Percentiles rank a stretch among this genome's conserved stretches.
Evolutionary conservation across 2,113 vertebrate species (phyloP).

Genomic region (Centrocercus urophasianus): DNA sequence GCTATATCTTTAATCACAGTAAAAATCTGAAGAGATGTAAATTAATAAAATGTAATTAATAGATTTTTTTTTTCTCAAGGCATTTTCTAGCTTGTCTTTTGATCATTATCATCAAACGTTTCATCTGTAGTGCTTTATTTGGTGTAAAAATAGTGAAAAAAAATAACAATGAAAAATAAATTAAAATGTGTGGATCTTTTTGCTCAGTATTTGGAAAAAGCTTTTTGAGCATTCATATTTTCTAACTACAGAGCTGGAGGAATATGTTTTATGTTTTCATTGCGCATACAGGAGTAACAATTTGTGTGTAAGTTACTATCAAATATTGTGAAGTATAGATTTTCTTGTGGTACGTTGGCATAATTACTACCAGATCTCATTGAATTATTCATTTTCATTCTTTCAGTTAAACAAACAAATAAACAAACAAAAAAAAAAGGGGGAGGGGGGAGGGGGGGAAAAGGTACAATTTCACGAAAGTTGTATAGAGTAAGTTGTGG

Average conservation of each 20-base stretch:
- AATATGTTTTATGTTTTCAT: neutral
- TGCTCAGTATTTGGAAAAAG: neutral
- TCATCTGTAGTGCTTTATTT: neutral
- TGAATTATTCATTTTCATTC: neutral
- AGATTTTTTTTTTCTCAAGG: neutral
- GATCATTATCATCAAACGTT: neutral
- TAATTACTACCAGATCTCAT: neutral
- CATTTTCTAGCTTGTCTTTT: slow-evolving; percentile 3
- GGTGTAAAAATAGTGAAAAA: neutral
- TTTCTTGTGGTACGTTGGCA: neutral
- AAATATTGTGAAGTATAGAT: neutral
- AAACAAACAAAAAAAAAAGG: neutral
- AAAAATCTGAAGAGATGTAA: slow-evolving; percentile 24
- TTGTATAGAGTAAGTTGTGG: neutral
- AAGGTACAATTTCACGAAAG: neutral
- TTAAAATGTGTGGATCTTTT: neutral
- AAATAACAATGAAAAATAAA: neutral
- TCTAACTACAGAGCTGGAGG: neutral
- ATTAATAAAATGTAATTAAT: neutral
- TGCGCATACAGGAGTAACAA: neutral
- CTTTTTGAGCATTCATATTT: neutral
- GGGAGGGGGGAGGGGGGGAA: no score
- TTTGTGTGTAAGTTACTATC: neutral
- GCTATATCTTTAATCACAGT: neutral
- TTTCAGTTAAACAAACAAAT: neutral